Conservation (phyloP, 1,140 invertebrate genomes). For the Pachypeltis micranthus region DNA sequence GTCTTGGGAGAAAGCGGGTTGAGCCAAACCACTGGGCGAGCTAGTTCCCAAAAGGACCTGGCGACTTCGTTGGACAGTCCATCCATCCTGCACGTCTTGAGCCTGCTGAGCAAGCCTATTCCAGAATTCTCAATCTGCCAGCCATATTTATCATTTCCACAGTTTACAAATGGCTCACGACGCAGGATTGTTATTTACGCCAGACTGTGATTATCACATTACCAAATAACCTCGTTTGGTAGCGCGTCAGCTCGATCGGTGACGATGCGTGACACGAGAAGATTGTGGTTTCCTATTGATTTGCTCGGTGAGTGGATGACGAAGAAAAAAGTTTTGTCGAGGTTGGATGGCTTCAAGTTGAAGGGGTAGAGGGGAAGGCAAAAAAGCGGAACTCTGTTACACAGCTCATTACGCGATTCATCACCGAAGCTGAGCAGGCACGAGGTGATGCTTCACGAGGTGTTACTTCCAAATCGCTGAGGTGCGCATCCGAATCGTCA, state of each 20-base stretch:
- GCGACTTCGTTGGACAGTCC: too few relatives aligned
- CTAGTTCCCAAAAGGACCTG: too few relatives aligned
- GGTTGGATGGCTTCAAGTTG: neutral
- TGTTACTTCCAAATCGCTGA: too few relatives aligned
- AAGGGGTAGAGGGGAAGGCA: neutral
- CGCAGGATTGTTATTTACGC: neutral
- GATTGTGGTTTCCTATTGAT: neutral
- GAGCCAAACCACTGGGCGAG: too few relatives aligned
- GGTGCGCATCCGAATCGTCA: too few relatives aligned
- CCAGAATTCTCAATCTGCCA: neutral
- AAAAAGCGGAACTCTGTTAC: slow-evolving; percentile 8
- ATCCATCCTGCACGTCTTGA: too few relatives aligned
- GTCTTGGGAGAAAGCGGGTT: too few relatives aligned
- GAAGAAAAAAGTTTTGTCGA: neutral
- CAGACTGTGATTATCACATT: neutral
- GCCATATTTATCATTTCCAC: neutral
- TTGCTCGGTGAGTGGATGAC: neutral
- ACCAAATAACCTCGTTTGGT: neutral
- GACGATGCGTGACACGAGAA: neutral
- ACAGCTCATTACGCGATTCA: slow-evolving; percentile 8
- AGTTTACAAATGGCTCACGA: neutral
- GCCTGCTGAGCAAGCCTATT: neutral
- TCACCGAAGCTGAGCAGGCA: slow-evolving; percentile 2
- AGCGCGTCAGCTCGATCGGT: neutral
- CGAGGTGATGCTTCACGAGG: too few relatives aligned